Percentiles rank a stretch among this genome's conserved stretches.
phyloP scores from a whole-genome alignment of 1,140 invertebrate species.

The Drosophila willistoni region DNA sequence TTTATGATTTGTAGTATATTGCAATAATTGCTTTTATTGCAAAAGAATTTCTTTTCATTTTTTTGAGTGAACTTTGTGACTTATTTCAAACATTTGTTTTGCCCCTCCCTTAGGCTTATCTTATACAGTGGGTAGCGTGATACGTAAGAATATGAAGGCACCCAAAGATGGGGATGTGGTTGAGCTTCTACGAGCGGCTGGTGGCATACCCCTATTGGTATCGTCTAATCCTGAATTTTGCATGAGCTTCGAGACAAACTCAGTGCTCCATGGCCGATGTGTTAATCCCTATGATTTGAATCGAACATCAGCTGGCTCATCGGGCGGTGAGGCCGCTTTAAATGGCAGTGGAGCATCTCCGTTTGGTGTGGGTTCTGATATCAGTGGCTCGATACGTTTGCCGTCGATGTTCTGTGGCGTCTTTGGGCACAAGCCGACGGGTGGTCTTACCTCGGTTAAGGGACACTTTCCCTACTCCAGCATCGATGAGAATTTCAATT shows the following conservation, averaged over 20 bases:
- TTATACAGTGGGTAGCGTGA: conserved; percentile 86
- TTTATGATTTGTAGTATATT: too few relatives aligned
- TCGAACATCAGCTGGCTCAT: conserved; percentile 89
- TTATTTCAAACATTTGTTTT: too few relatives aligned
- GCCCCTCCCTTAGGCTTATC: conserved; percentile 74
- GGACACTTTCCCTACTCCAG: conserved; percentile 85
- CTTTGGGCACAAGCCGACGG: conserved; percentile 93
- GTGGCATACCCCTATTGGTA: conserved; percentile 91
- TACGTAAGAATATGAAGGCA: conserved; percentile 85
- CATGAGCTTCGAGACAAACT: conserved; percentile 89
- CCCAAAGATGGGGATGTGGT: conserved; percentile 87
- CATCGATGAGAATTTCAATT: conserved; percentile 43
- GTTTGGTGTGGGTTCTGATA: conserved; percentile 93
- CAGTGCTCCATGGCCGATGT: conserved; percentile 89
- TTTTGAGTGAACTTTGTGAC: too few relatives aligned
- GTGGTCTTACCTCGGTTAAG: conserved; percentile 85
- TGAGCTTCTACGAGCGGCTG: conserved; percentile 85
- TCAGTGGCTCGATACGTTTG: conserved; percentile 94
- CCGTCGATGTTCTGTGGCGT: conserved; percentile 94
- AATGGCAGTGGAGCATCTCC: conserved; percentile 89
- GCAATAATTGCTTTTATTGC: too few relatives aligned
- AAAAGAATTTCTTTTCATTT: too few relatives aligned
- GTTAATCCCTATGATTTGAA: conserved; percentile 90
- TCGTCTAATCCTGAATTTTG: conserved; percentile 93
- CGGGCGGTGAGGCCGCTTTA: conserved; percentile 89